Evolutionary conservation across 2,113 vertebrate genomes (phyloP).

Genomic region (Scomber japonicus): DNA sequence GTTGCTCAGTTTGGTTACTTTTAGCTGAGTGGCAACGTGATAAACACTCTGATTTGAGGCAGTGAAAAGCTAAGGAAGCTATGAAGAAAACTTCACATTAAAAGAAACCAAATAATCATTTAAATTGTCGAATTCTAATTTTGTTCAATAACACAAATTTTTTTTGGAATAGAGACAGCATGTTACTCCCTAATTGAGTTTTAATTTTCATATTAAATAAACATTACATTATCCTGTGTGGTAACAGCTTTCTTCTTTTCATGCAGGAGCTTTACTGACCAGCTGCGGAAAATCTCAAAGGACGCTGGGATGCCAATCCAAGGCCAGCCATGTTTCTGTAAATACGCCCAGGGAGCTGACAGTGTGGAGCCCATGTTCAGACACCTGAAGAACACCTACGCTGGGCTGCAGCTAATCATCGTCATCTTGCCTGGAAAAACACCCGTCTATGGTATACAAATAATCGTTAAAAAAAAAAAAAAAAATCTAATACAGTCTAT

Average conservation of each 20-base stretch:
- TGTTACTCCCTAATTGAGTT: too few relatives aligned
- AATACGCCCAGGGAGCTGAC: slow-evolving; percentile 96
- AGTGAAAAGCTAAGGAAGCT: too few relatives aligned
- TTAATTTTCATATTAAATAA: too few relatives aligned
- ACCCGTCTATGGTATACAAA: slow-evolving; percentile 91
- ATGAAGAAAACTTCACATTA: background rate
- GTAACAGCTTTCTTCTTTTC: background rate
- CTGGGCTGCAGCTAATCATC: slow-evolving; percentile 96
- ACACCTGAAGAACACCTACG: slow-evolving; percentile 98
- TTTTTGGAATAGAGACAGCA: too few relatives aligned
- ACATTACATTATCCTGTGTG: too few relatives aligned
- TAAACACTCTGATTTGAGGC: too few relatives aligned
- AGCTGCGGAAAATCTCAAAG: slow-evolving; percentile 97
- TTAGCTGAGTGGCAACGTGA: too few relatives aligned
- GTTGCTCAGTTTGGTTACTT: background rate
- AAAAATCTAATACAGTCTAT: too few relatives aligned
- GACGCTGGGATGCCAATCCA: slow-evolving; percentile 98
- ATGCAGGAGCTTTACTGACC: slow-evolving; percentile 93
- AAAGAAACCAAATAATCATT: background rate
- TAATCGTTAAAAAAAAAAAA: background rate
- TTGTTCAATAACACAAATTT: too few relatives aligned
- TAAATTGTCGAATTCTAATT: too few relatives aligned
- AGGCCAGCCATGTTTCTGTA: slow-evolving; percentile 97
- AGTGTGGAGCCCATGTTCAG: slow-evolving; percentile 98
- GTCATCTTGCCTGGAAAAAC: slow-evolving; percentile 97